These are phyloP conservation scores for Phymorhynchus buccinoides DNA, from an alignment of 1,140 invertebrate species.

Conservation along the genomic window DNA sequence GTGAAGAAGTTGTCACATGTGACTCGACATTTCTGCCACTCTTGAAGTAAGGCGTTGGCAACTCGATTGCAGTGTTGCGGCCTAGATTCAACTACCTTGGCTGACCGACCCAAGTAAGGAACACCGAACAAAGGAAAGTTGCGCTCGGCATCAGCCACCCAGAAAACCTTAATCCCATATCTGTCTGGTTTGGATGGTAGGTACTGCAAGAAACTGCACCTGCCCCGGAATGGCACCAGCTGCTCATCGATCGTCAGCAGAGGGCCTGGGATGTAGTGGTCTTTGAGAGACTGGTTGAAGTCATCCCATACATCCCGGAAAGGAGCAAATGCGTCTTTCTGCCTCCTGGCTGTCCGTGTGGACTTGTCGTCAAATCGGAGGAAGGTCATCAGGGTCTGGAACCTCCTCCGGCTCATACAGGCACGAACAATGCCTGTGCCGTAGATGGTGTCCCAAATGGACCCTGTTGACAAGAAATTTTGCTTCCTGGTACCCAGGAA, in stretches of 20 bases:
- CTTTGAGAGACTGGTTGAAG: slow-evolving; percentile 1
- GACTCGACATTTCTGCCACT: slow-evolving; percentile 20
- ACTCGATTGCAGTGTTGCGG: neutral
- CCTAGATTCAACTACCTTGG: slow-evolving; percentile 28
- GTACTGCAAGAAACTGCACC: slow-evolving; percentile 62
- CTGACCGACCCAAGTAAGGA: neutral
- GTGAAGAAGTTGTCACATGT: slow-evolving; percentile 26
- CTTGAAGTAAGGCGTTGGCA: neutral
- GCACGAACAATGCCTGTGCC: neutral
- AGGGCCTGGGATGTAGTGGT: slow-evolving; percentile 45
- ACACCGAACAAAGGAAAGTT: neutral
- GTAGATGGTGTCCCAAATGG: neutral
- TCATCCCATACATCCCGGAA: slow-evolving; percentile 1
- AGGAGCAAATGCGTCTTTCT: neutral
- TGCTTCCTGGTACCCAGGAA: slow-evolving; percentile 4
- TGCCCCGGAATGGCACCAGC: slow-evolving; percentile 58
- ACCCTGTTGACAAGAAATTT: neutral
- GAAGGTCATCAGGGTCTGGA: slow-evolving; percentile 37
- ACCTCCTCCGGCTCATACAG: slow-evolving; percentile 10
- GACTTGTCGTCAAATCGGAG: slow-evolving; percentile 57
- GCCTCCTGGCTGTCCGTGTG: neutral
- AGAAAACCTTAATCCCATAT: slow-evolving; percentile 74
- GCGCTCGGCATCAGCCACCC: slow-evolving; percentile 66
- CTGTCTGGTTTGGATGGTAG: slow-evolving; percentile 66
- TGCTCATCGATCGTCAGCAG: slow-evolving; percentile 62